A percentile compares a stretch with the other conserved stretches of the same genome.
phyloP scores from a whole-genome alignment of 2,797 vertebrate genomes.

The Tolypeutes matacus region DNA sequence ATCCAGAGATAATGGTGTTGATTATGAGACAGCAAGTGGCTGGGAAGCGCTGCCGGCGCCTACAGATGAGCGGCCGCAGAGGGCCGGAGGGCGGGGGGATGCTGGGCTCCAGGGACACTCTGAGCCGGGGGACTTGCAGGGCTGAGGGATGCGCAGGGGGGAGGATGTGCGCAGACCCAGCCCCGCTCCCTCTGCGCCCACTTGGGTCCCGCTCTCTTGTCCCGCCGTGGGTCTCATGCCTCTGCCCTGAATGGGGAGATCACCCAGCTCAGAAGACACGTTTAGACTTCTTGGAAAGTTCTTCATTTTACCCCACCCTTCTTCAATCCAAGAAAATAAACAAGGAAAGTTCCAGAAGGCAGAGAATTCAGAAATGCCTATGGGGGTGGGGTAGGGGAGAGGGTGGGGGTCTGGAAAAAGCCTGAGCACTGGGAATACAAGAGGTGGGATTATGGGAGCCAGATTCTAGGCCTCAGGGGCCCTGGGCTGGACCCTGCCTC shows the following conservation, averaged over 20 bases:
- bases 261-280: not conserved
- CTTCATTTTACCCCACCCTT: not conserved
- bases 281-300: not conserved
- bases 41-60: not conserved
- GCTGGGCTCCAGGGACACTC: not conserved
- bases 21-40: constrained; percentile 45
- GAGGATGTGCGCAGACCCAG: rapidly evolving
- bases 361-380: not conserved
- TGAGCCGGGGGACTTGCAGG: not conserved
- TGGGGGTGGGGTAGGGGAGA: no score
- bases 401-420: not conserved
- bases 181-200: rapidly evolving
- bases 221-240: rapidly evolving
- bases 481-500: not conserved
- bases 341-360: not conserved
- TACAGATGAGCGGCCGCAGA: not conserved
- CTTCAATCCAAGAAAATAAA: not conserved
- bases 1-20: constrained; percentile 74
- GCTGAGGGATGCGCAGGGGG: rapidly evolving
- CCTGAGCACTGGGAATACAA: not conserved
- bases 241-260: not conserved
- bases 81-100: rapidly evolving
- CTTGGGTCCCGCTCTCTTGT: rapidly evolving
- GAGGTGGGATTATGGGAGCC: not conserved
- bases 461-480: not conserved